Evolutionary conservation across 2,113 vertebrate species (phyloP).

Genomic region (Saimiri boliviensis): DNA sequence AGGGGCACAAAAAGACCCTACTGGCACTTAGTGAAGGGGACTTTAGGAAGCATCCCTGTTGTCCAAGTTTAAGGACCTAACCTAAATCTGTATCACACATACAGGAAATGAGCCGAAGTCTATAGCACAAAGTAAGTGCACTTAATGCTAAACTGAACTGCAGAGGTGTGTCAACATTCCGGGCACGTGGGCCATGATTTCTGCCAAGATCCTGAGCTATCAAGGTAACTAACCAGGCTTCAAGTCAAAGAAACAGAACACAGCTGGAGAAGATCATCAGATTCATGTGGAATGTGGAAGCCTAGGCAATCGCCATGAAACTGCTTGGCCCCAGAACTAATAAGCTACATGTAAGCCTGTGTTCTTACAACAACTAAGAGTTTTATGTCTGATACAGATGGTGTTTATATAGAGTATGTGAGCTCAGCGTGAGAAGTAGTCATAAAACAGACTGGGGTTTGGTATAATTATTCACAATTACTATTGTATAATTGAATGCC

Average conservation of each 20-base stretch:
- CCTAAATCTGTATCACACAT: accelerated
- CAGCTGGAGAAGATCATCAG: conserved; percentile 18
- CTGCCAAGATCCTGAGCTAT: background rate
- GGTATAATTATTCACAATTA: conserved; percentile 81
- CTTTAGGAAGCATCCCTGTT: conserved; percentile 47
- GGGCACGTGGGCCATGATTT: accelerated
- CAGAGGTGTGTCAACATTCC: background rate
- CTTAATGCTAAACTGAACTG: background rate
- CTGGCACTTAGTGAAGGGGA: conserved; percentile 53
- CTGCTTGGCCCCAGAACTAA: conserved; percentile 41
- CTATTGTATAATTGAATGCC: conserved; percentile 79
- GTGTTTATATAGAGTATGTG: conserved; percentile 79
- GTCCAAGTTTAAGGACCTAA: background rate
- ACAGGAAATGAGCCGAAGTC: background rate
- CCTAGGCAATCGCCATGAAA: conserved; percentile 4
- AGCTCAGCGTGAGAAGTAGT: conserved; percentile 75
- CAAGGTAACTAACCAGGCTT: background rate
- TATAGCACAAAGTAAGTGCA: background rate
- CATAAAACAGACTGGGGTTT: conserved; percentile 77
- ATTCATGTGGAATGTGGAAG: background rate
- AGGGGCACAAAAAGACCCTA: conserved; percentile 39
- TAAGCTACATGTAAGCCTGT: conserved; percentile 31
- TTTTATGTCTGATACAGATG: conserved; percentile 81
- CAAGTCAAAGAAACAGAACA: background rate
- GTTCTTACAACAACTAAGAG: conserved; percentile 67